Conservation (phyloP, 2,888 invertebrate species). For the Lycocerus yunnanus region DNA sequence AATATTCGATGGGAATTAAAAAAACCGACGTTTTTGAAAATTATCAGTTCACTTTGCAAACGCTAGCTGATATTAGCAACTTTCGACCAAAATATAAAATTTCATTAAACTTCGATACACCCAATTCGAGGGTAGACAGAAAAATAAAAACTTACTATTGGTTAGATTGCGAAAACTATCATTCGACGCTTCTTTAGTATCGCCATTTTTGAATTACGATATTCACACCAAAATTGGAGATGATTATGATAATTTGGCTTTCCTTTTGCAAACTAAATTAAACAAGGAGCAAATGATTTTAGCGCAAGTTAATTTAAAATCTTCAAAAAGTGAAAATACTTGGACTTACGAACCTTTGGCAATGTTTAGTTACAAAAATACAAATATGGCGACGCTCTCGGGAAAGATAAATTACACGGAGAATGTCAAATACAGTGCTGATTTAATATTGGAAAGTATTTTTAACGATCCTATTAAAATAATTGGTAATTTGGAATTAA, state of each 20-base stretch:
- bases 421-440: constrained; percentile 26
- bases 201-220: constrained; percentile 34
- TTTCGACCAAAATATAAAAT: constrained; percentile 27
- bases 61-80: constrained; percentile 17
- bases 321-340: background rate
- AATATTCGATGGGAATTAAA: constrained; percentile 32
- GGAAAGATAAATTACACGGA: constrained; percentile 32
- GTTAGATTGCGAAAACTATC: constrained; percentile 31
- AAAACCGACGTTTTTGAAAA: constrained; percentile 37
- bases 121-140: constrained; percentile 34
- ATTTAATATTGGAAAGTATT: constrained; percentile 30
- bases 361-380: constrained; percentile 30
- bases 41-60: constrained; percentile 33
- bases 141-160: constrained; percentile 31
- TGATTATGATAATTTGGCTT: constrained; percentile 30
- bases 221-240: constrained; percentile 27
- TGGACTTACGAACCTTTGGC: constrained; percentile 32
- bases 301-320: constrained; percentile 20
- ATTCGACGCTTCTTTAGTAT: constrained; percentile 29
- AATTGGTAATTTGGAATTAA: constrained; percentile 23
- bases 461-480: constrained; percentile 26
- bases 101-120: constrained; percentile 34
- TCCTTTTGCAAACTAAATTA: constrained; percentile 30
- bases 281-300: constrained; percentile 32
- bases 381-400: constrained; percentile 27